A percentile compares a stretch with the other conserved stretches of the same genome.
These are phyloP conservation scores for Zonitis immaculata DNA, from an alignment of 2,888 invertebrate genomes.

Conservation along the genomic window DNA sequence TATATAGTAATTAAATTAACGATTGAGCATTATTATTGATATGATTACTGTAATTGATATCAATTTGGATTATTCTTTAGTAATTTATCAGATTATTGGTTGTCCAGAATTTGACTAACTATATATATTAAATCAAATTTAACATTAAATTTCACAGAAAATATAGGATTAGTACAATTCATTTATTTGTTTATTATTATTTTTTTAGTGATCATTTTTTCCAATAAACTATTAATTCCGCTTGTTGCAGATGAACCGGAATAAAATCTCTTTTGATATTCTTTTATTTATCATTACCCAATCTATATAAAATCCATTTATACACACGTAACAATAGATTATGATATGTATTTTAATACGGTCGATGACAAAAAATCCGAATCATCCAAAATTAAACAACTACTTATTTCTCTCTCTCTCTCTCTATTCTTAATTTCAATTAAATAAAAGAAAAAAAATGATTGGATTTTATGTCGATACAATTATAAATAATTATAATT, in stretches of 20 bases:
- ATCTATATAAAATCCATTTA: conserved; percentile 9
- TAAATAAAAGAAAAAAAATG: background rate
- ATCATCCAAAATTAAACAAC: conserved; percentile 8
- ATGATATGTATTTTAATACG: conserved; percentile 17
- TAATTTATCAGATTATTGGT: background rate
- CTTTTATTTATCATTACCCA: background rate
- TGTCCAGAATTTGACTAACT: too few relatives aligned
- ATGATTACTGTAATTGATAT: background rate
- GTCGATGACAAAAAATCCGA: background rate
- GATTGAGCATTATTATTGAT: too few relatives aligned
- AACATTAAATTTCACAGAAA: background rate
- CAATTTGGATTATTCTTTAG: background rate
- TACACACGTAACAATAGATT: conserved; percentile 14
- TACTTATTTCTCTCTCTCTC: too few relatives aligned
- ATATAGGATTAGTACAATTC: too few relatives aligned
- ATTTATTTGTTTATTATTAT: too few relatives aligned
- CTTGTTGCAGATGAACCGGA: background rate
- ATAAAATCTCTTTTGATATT: background rate
- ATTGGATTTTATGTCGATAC: background rate
- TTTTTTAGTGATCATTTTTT: background rate
- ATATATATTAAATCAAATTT: too few relatives aligned
- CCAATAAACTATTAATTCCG: conserved; percentile 4
- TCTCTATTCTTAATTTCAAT: background rate
- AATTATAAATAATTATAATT: too few relatives aligned
- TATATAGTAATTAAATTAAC: too few relatives aligned